Evolutionary conservation across 2,888 invertebrate genomes (phyloP), one percentile per base, ranked within the genome.

Genomic region (Plusia festucae): DNA sequence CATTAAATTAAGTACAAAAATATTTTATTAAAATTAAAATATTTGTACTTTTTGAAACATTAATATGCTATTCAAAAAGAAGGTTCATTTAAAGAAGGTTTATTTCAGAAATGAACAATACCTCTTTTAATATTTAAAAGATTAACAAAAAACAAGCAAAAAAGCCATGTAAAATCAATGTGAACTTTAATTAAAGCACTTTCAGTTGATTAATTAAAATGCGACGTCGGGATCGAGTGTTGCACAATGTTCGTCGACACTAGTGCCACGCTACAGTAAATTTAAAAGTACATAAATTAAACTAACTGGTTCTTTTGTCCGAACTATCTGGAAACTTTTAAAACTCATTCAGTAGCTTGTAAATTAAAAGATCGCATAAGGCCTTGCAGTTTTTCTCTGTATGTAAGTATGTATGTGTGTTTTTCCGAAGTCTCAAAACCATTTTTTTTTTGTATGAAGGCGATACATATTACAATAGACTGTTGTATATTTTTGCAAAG

Each of bases 141-240:
- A 15, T 20, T 0, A 24, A 22, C 9, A 24, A 11, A 34, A 40
- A 1, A 27, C 20, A 27, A 16, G 27, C 16, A 51, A 18, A 0
- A 51, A 53, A 15, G 15, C n/a, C 16, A 34, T 18, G 6, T 27
- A 70, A 70, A 71, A 49, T 40, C 58, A 51, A 76, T 53, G 49
- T 27, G 44, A 70, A 53, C 30, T 76, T 56, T 18, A 71, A 60
- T 76, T 56, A 44, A 54, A 55, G 49, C 53, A 44, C 59, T 46
- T 44, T 40, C 56, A 22, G 56, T 65, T 57, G 34, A 65, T 71
- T 71, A 72, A 76, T 65, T 72, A 64, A 72, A 76, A 76, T 34
- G 53, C 44, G 53, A 59, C 30, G 53, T 53, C 15, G 18, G 53
- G 34, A 44, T 64, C 56, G 65, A 72, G 53, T 71, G 58, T 9